A percentile compares a stretch with the other conserved stretches of the same genome.
These are phyloP conservation scores for Dasyprocta punctata DNA, from an alignment of 2,113 vertebrate genomes.

Conservation along the genomic window DNA sequence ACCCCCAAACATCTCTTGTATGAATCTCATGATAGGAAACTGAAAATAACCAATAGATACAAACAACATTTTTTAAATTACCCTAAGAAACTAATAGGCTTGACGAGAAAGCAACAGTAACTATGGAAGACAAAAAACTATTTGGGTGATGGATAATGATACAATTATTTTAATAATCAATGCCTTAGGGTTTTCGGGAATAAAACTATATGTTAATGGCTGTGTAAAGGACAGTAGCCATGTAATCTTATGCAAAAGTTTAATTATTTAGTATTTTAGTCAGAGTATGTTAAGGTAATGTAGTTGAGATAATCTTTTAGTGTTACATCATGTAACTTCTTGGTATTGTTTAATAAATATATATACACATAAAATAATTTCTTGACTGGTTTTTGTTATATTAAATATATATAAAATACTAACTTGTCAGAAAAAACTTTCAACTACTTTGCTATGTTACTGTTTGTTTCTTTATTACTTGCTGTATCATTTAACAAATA, in stretches of 20 bases:
- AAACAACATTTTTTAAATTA: neutral
- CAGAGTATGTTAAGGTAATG: neutral
- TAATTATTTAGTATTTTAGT: conserved; percentile 51
- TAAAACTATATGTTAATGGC: neutral
- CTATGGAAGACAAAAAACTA: neutral
- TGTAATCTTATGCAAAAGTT: neutral
- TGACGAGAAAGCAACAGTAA: neutral
- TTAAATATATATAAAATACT: conserved; percentile 14
- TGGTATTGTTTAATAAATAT: neutral
- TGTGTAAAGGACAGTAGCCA: neutral
- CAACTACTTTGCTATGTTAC: conserved; percentile 44
- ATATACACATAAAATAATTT: neutral
- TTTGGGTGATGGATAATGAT: neutral
- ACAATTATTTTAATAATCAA: neutral
- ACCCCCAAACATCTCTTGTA: neutral
- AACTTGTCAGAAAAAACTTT: conserved; percentile 40
- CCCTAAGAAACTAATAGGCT: neutral
- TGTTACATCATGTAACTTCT: conserved; percentile 6
- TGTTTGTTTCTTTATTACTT: conserved; percentile 18
- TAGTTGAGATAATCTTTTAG: conserved; percentile 5
- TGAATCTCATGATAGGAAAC: neutral
- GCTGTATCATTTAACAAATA: conserved; percentile 43
- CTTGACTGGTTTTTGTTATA: neutral
- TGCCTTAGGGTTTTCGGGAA: neutral
- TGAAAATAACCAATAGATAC: conserved; percentile 17